phyloP scores from a whole-genome alignment of 2,888 invertebrate species.

The Meghimatium bilineatum region DNA sequence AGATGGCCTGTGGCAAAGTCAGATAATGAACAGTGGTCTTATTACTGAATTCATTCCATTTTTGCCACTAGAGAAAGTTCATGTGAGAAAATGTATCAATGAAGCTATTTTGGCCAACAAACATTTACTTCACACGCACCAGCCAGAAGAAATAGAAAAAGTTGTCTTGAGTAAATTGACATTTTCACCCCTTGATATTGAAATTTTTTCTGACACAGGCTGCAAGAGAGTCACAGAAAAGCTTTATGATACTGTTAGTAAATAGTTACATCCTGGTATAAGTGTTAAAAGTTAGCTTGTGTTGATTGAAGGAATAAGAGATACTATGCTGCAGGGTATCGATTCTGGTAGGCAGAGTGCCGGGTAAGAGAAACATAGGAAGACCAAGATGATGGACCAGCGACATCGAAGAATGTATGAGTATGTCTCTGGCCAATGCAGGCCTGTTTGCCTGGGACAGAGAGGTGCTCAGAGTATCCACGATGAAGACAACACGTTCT shows the following conservation, averaged over 20 bases:
- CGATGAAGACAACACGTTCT: too few species aligned
- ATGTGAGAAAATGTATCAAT: constrained; percentile 87
- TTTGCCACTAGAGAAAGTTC: constrained; percentile 90
- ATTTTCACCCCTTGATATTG: constrained; percentile 85
- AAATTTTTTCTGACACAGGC: constrained; percentile 89
- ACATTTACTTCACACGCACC: constrained; percentile 45
- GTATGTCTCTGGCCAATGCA: too few species aligned
- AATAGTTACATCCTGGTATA: neutral
- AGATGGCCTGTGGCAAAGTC: constrained; percentile 90
- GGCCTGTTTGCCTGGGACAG: too few species aligned
- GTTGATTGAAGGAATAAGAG: too few species aligned
- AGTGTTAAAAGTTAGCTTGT: too few species aligned
- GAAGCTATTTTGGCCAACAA: constrained; percentile 80
- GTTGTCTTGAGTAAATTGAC: constrained; percentile 83
- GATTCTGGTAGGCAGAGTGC: too few species aligned
- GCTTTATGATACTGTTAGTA: constrained; percentile 53
- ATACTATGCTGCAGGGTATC: too few species aligned
- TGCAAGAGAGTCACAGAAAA: constrained; percentile 93
- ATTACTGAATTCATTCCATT: constrained; percentile 97
- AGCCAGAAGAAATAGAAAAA: constrained; percentile 77
- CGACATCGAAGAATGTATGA: too few species aligned
- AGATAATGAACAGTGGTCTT: constrained; percentile 88
- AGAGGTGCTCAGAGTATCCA: too few species aligned
- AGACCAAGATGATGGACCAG: too few species aligned
- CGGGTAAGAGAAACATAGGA: too few species aligned